phyloP scores from a whole-genome alignment of 2,113 vertebrate genomes.

The Tapirus terrestris region DNA sequence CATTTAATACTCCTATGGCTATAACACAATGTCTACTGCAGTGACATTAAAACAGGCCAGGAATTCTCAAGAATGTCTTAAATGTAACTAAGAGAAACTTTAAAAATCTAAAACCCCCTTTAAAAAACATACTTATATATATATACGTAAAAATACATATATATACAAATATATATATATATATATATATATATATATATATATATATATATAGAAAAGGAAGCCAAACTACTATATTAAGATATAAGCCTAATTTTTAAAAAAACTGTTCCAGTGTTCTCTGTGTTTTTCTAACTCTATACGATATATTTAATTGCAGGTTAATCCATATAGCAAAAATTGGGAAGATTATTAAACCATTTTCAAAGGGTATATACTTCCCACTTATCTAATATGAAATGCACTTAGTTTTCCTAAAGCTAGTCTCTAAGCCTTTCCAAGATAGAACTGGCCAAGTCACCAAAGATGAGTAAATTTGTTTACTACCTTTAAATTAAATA shows the following conservation, averaged over 20 bases:
- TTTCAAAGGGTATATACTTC: background rate
- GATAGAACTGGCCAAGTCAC: background rate
- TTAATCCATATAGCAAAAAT: background rate
- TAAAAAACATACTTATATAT: background rate
- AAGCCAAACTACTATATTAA: slow-evolving; percentile 16
- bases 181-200: background rate
- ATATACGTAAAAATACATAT: background rate
- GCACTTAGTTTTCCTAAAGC: background rate
- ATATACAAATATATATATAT: too few species aligned
- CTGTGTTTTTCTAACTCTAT: background rate
- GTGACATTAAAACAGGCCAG: background rate
- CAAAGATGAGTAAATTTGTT: background rate
- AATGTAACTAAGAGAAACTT: background rate
- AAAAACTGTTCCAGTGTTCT: background rate
- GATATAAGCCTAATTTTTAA: background rate
- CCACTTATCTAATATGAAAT: background rate
- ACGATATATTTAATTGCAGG: background rate
- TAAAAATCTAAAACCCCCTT: background rate
- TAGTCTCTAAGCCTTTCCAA: slow-evolving; percentile 12
- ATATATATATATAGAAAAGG: background rate
- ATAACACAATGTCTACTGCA: background rate
- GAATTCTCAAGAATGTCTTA: background rate
- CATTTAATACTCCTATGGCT: background rate
- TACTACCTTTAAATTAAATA: background rate
- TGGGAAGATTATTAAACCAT: background rate